Conservation (phyloP, 2,888 invertebrate genomes). For the Acrocyrtus sp. region DNA sequence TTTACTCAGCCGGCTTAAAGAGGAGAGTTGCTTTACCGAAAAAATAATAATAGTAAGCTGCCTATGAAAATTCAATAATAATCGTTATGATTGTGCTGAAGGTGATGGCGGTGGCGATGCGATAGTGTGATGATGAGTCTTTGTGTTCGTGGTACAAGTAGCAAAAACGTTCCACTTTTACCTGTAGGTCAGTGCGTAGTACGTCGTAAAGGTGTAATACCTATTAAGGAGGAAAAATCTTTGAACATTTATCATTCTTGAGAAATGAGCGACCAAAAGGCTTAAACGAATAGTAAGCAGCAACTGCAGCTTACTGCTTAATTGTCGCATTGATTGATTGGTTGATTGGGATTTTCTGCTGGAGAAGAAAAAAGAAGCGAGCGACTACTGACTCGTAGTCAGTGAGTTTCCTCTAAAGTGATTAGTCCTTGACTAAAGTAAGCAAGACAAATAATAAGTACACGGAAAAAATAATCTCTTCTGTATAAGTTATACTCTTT, state of each 20-base stretch:
- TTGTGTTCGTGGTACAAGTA: too few species aligned
- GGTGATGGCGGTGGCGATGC: background rate
- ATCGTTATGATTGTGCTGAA: background rate
- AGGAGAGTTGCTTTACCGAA: background rate
- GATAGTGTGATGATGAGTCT: background rate
- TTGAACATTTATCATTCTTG: too few species aligned
- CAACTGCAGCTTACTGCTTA: background rate
- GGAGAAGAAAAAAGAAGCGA: background rate
- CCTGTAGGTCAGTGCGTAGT: too few species aligned
- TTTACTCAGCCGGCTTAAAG: background rate
- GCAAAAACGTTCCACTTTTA: too few species aligned
- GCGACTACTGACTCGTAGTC: too few species aligned
- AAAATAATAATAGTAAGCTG: background rate
- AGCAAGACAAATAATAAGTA: background rate
- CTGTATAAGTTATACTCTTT: background rate
- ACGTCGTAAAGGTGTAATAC: too few species aligned
- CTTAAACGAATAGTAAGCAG: background rate
- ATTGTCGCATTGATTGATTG: background rate
- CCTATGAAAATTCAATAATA: background rate
- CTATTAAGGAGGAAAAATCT: too few species aligned
- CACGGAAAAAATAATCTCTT: background rate
- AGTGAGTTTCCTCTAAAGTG: slow-evolving; percentile 35
- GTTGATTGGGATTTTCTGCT: background rate
- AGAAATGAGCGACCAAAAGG: too few species aligned
- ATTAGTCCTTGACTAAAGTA: slow-evolving; percentile 33